A percentile compares a stretch with the other conserved stretches of the same genome.
These are phyloP conservation scores for Lucilia cuprina DNA, from an alignment of 1,140 invertebrate species.

Conservation along the genomic window DNA sequence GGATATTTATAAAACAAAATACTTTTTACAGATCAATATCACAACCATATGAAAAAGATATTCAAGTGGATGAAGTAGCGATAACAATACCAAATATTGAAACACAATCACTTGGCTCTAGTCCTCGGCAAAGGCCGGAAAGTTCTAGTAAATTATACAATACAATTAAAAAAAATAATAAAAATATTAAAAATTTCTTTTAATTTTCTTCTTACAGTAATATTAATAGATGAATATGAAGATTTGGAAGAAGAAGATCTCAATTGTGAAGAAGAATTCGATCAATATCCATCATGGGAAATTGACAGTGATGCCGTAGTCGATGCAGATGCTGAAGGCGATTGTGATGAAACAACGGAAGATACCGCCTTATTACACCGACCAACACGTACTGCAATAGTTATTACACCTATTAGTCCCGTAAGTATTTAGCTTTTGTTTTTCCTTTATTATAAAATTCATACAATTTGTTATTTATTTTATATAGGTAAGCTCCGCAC, in stretches of 20 bases:
- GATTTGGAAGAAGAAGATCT: conserved; percentile 62
- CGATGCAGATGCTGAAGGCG: conserved; percentile 64
- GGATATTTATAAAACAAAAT: no score
- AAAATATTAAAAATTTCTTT: neutral
- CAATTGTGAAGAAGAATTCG: conserved; percentile 61
- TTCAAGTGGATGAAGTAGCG: conserved; percentile 67
- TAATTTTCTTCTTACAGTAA: conserved; percentile 52
- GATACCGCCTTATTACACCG: conserved; percentile 66
- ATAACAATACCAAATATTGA: conserved; percentile 68
- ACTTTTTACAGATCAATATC: conserved; percentile 64
- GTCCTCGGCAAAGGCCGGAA: conserved; percentile 62
- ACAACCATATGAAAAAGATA: conserved; percentile 64
- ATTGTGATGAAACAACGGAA: conserved; percentile 65
- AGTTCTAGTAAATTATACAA: conserved; percentile 63
- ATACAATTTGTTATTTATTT: neutral
- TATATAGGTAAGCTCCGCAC: conserved; percentile 58
- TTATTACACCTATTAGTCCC: conserved; percentile 64
- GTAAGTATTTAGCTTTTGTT: conserved; percentile 44
- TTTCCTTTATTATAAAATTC: neutral
- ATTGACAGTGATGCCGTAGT: conserved; percentile 63
- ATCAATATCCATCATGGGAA: conserved; percentile 61
- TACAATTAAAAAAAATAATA: neutral
- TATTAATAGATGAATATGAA: conserved; percentile 66
- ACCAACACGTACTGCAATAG: conserved; percentile 62
- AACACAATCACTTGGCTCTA: conserved; percentile 60